These are phyloP conservation scores for Chaetops frenatus DNA, from an alignment of 2,113 vertebrate species.

Conservation along the genomic window DNA sequence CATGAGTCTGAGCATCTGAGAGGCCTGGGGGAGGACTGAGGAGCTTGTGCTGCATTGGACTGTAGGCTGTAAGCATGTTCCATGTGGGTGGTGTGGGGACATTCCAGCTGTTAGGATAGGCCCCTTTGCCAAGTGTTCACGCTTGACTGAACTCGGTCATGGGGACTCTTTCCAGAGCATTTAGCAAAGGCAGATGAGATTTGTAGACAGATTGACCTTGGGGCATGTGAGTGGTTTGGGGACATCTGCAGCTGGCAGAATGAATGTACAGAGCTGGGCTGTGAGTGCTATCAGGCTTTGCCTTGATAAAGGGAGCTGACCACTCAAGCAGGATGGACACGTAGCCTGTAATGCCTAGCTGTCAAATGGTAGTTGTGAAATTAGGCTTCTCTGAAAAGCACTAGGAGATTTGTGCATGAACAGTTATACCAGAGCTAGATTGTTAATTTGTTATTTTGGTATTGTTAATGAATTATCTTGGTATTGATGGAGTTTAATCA, in stretches of 20 bases:
- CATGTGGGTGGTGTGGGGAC: neutral
- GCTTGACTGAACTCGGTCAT: neutral
- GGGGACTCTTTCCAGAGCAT: neutral
- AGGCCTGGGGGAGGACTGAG: neutral
- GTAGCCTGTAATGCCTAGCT: neutral
- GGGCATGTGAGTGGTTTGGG: neutral
- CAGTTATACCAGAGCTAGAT: neutral
- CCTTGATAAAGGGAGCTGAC: neutral
- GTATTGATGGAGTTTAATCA: neutral
- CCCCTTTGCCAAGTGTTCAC: neutral
- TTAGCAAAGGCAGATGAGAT: neutral
- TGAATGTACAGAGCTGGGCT: neutral
- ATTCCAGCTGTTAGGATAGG: accelerated
- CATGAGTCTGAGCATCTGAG: accelerated
- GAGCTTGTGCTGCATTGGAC: neutral
- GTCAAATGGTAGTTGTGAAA: neutral
- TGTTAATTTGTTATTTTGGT: neutral
- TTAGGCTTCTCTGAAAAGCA: neutral
- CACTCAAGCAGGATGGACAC: neutral
- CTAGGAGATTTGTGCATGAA: neutral
- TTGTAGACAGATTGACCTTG: neutral
- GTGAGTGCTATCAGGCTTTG: neutral
- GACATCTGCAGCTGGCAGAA: neutral
- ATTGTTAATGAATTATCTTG: neutral
- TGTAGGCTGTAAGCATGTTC: neutral